Conservation (phyloP, 2,797 vertebrate species). For the Amphiprion clarkii region DNA sequence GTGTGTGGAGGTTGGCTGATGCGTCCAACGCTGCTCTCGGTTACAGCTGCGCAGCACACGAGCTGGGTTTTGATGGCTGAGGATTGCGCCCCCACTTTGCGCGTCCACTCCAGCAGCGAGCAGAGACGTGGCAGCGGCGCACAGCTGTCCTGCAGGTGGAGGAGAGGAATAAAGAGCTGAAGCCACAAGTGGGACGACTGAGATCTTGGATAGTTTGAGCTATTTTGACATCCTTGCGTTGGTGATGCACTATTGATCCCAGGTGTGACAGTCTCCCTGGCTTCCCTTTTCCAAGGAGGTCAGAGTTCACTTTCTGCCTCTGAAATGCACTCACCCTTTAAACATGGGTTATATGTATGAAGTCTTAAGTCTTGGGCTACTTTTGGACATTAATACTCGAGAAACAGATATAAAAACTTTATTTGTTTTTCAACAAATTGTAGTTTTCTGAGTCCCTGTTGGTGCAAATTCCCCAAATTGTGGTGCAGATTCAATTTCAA, state of each 20-base stretch:
- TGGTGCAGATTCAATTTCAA: slow-evolving; percentile 10
- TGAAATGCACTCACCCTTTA: not conserved
- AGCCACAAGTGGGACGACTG: slow-evolving; percentile 47
- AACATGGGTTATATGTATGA: not conserved
- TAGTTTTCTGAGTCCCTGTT: not conserved
- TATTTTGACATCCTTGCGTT: slow-evolving; percentile 6
- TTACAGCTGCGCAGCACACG: slow-evolving; percentile 61
- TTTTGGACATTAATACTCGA: not conserved
- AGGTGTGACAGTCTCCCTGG: not conserved
- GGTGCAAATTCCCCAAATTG: not conserved
- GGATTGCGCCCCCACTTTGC: slow-evolving; percentile 73
- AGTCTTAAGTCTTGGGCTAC: not conserved
- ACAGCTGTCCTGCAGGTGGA: slow-evolving; percentile 80
- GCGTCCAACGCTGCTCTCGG: slow-evolving; percentile 47
- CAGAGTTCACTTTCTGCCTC: slow-evolving; percentile 33
- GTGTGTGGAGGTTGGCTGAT: slow-evolving; percentile 27
- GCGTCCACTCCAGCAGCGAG: slow-evolving; percentile 55
- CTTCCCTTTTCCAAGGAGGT: not conserved
- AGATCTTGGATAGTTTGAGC: not conserved
- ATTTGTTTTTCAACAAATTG: not conserved
- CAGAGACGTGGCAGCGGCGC: slow-evolving; percentile 79
- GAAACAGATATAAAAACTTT: not conserved
- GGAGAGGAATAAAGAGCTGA: slow-evolving; percentile 4
- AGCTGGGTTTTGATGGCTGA: slow-evolving; percentile 47
- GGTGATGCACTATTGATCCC: not conserved